Evolutionary conservation across 2,797 vertebrate genomes (phyloP).

Genomic region (Clarias pachynema): DNA sequence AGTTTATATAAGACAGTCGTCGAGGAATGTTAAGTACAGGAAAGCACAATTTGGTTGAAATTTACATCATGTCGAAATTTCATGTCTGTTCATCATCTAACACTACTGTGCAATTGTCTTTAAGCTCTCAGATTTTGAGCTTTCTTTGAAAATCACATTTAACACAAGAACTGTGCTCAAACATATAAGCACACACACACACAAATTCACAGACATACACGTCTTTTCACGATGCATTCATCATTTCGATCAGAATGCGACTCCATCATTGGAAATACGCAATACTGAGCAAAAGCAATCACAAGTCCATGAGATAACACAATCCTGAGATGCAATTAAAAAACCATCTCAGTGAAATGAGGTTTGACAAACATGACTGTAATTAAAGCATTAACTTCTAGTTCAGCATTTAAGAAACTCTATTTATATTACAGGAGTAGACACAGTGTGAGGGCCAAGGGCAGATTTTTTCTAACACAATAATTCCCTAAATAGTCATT

Average conservation of each 20-base stretch:
- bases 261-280: conserved; percentile 4
- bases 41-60: too few relatives aligned
- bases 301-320: conserved; percentile 45
- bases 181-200: not conserved
- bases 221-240: not conserved
- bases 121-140: not conserved
- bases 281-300: conserved; percentile 6
- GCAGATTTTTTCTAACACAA: conserved; percentile 3
- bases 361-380: conserved; percentile 25
- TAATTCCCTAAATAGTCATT: not conserved
- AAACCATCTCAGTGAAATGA: conserved; percentile 40
- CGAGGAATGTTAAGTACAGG: not conserved
- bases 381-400: conserved; percentile 29
- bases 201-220: not conserved
- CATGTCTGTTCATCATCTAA: not conserved
- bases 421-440: conserved; percentile 10
- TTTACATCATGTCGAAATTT: too few relatives aligned
- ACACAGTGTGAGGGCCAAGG: conserved; percentile 9
- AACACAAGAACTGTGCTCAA: not conserved
- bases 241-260: not conserved
- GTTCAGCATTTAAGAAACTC: conserved; percentile 60
- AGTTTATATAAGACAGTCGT: not conserved
- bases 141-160: not conserved
- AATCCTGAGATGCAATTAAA: conserved; percentile 51
- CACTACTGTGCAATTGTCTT: not conserved